A percentile compares a stretch with the other conserved stretches of the same genome.
Evolutionary conservation across 2,797 vertebrate genomes (phyloP).

Genomic region (Anniella stebbinsi): DNA sequence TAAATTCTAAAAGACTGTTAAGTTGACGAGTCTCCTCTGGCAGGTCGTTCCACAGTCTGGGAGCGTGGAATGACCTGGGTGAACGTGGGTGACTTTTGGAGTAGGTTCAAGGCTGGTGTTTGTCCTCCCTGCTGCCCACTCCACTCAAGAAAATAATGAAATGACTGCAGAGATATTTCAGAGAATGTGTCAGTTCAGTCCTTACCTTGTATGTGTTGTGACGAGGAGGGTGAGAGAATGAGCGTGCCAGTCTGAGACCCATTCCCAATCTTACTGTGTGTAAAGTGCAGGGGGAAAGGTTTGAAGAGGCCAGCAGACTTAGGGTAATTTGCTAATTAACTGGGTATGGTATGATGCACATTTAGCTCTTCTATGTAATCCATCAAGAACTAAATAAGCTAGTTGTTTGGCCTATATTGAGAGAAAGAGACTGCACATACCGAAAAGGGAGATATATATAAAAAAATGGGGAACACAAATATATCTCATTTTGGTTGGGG

Average conservation of each 20-base stretch:
- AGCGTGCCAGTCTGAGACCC: not conserved
- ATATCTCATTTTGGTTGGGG: constrained; percentile 29
- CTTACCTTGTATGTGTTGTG: not conserved
- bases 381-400: not conserved
- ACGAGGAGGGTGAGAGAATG: not conserved
- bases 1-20: too few species aligned
- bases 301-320: not conserved
- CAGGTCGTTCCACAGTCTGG: too few species aligned
- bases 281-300: not conserved
- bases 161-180: not conserved
- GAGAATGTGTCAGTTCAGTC: not conserved
- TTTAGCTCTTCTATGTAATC: not conserved
- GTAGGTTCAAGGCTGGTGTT: not conserved
- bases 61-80: too few species aligned
- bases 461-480: constrained; percentile 53
- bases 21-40: too few species aligned
- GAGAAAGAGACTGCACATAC: not conserved
- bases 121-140: not conserved
- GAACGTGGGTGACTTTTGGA: not conserved
- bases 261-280: not conserved
- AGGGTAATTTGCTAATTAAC: not conserved
- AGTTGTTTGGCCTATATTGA: not conserved
- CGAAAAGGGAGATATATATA: not conserved
- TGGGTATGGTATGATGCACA: not conserved
- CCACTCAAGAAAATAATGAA: not conserved